These are phyloP conservation scores for Bombus sibiricus DNA, from an alignment of 1,140 invertebrate species.

Conservation along the genomic window DNA sequence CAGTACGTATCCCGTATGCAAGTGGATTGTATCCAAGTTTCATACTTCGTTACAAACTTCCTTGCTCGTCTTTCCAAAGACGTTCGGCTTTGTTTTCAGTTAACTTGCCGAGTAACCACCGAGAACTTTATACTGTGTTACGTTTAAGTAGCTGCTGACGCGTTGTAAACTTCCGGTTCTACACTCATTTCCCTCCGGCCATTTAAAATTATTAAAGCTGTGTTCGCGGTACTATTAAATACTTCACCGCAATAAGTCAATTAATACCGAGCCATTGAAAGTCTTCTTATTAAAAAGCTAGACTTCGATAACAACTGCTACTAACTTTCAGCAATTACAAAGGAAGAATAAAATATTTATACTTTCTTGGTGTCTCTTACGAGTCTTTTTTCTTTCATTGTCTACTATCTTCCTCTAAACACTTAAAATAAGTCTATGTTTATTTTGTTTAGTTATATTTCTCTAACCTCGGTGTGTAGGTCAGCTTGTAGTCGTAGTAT, in stretches of 20 bases:
- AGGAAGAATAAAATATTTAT: neutral
- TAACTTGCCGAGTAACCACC: slow-evolving; percentile 64
- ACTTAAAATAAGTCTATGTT: too few species aligned
- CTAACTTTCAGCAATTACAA: neutral
- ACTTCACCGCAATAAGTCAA: neutral
- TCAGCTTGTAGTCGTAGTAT: too few species aligned
- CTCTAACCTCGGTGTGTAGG: too few species aligned
- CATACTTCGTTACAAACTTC: slow-evolving; percentile 64
- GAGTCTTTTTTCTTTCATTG: too few species aligned
- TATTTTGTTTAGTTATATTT: too few species aligned
- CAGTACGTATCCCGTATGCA: slow-evolving; percentile 37
- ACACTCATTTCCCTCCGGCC: slow-evolving; percentile 33
- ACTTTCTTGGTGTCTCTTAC: too few species aligned
- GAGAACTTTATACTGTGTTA: slow-evolving; percentile 65
- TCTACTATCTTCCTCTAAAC: too few species aligned
- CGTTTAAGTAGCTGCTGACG: slow-evolving; percentile 60
- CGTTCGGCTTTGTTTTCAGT: slow-evolving; percentile 71
- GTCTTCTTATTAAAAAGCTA: neutral
- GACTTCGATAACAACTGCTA: neutral
- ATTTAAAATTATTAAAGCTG: slow-evolving; percentile 39
- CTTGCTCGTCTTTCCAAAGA: slow-evolving; percentile 58
- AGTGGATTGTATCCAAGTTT: slow-evolving; percentile 56
- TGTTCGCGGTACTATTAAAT: neutral
- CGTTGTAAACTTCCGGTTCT: slow-evolving; percentile 57
- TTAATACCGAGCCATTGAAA: neutral